Evolutionary conservation across 2,888 invertebrate genomes (phyloP).

Genomic region (Cotesia congregata): DNA sequence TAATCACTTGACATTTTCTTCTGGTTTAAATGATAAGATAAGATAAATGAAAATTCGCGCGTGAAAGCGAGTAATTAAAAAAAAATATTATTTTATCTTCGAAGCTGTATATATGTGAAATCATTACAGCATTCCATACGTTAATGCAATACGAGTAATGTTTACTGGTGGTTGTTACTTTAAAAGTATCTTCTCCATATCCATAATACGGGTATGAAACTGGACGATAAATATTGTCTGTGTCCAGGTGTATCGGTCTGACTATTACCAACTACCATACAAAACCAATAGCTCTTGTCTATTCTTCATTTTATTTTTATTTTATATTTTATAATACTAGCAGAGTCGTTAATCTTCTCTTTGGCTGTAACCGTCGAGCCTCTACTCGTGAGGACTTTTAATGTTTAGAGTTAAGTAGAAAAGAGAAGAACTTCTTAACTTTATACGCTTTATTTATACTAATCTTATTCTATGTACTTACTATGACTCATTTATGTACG

Average conservation of each 20-base stretch:
- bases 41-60: neutral
- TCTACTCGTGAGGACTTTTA: neutral
- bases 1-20: neutral
- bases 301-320: neutral
- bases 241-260: slow-evolving; percentile 6
- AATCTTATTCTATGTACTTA: slow-evolving; percentile 34
- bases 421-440: slow-evolving; percentile 11
- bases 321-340: neutral
- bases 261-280: neutral
- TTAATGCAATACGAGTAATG: slow-evolving; percentile 44
- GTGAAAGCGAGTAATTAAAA: neutral
- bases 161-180: slow-evolving; percentile 1
- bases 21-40: neutral
- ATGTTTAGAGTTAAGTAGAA: slow-evolving; percentile 9
- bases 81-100: neutral
- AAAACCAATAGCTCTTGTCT: slow-evolving; percentile 10
- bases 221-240: slow-evolving; percentile 46
- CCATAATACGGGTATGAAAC: slow-evolving; percentile 22
- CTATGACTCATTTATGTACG: slow-evolving; percentile 22
- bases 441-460: slow-evolving; percentile 15
- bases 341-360: neutral
- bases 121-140: slow-evolving; percentile 36
- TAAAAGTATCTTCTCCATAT: neutral
- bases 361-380: neutral
- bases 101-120: slow-evolving; percentile 1